phyloP scores from a whole-genome alignment of 2,888 invertebrate species.

The Pollenia amentaria region DNA sequence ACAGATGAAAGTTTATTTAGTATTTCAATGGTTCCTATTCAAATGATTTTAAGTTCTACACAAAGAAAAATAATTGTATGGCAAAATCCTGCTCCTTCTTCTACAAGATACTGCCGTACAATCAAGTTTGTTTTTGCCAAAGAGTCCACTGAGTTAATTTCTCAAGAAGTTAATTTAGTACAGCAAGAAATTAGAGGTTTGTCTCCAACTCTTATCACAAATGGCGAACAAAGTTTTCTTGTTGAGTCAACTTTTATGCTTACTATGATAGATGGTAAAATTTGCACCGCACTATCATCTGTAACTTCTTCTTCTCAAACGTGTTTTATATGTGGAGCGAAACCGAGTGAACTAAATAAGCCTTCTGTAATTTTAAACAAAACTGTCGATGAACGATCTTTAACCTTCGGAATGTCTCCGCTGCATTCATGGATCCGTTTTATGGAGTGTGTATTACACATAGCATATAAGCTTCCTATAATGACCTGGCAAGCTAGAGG shows the following conservation, averaged over 20 bases:
- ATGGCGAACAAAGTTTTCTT: conserved; percentile 35
- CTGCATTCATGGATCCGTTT: conserved; percentile 57
- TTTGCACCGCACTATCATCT: conserved; percentile 47
- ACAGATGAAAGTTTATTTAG: too few relatives aligned
- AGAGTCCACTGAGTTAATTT: too few relatives aligned
- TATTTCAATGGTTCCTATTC: too few relatives aligned
- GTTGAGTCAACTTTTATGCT: conserved; percentile 28
- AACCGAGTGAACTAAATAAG: conserved; percentile 54
- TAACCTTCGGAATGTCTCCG: conserved; percentile 44
- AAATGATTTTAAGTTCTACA: too few relatives aligned
- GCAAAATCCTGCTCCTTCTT: too few relatives aligned
- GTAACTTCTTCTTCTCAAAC: conserved; percentile 47
- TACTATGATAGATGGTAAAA: conserved; percentile 9
- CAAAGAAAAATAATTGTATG: too few relatives aligned
- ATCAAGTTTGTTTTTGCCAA: too few relatives aligned
- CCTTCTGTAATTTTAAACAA: conserved; percentile 45
- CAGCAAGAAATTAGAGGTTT: conserved; percentile 14
- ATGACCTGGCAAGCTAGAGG: conserved; percentile 12
- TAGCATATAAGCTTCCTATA: conserved; percentile 18
- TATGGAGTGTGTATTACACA: conserved; percentile 47
- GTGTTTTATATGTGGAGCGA: conserved; percentile 49
- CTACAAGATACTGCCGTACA: too few relatives aligned
- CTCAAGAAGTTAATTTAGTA: neutral
- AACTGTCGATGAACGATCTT: conserved; percentile 39
- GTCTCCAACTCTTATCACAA: conserved; percentile 10